phyloP scores from a whole-genome alignment of 2,888 invertebrate species.

The Clistopyga incitator region DNA sequence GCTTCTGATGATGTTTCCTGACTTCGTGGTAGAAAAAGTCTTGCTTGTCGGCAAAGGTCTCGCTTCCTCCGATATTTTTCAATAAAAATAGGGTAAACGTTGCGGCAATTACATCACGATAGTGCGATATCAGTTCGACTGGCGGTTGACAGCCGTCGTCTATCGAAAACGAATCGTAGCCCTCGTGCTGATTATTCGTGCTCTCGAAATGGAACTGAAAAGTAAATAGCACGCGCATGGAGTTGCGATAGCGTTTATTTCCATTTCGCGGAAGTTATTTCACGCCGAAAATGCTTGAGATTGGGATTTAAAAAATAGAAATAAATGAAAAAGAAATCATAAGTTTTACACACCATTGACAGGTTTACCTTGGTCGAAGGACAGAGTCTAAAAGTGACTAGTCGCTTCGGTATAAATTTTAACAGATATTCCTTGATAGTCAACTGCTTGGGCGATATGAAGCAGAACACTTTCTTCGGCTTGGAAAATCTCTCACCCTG shows the following conservation, averaged over 20 bases:
- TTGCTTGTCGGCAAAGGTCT: slow-evolving; percentile 94
- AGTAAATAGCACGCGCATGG: slow-evolving; percentile 7
- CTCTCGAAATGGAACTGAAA: slow-evolving; percentile 89
- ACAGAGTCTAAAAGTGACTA: slow-evolving; percentile 96
- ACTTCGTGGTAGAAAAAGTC: slow-evolving; percentile 90
- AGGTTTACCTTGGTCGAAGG: slow-evolving; percentile 94
- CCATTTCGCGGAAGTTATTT: background rate
- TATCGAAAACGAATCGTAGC: slow-evolving; percentile 89
- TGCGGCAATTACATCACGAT: slow-evolving; percentile 96
- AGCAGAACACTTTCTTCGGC: slow-evolving; percentile 95
- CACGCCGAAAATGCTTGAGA: background rate
- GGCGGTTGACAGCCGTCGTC: slow-evolving; percentile 97
- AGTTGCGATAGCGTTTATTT: slow-evolving; percentile 11
- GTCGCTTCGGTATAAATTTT: slow-evolving; percentile 96
- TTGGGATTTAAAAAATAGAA: slow-evolving; percentile 27
- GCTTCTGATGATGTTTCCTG: slow-evolving; percentile 93
- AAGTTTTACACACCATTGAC: slow-evolving; percentile 63
- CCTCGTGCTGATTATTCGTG: slow-evolving; percentile 86
- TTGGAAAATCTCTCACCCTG: slow-evolving; percentile 88
- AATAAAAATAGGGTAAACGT: slow-evolving; percentile 96
- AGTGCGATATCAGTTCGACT: slow-evolving; percentile 92
- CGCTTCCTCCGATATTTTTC: slow-evolving; percentile 97
- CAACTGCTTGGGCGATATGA: slow-evolving; percentile 95
- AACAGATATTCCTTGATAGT: slow-evolving; percentile 97
- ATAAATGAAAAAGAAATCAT: slow-evolving; percentile 45